These are phyloP conservation scores for Pissodes strobi DNA, from an alignment of 1,140 invertebrate species.

Conservation along the genomic window DNA sequence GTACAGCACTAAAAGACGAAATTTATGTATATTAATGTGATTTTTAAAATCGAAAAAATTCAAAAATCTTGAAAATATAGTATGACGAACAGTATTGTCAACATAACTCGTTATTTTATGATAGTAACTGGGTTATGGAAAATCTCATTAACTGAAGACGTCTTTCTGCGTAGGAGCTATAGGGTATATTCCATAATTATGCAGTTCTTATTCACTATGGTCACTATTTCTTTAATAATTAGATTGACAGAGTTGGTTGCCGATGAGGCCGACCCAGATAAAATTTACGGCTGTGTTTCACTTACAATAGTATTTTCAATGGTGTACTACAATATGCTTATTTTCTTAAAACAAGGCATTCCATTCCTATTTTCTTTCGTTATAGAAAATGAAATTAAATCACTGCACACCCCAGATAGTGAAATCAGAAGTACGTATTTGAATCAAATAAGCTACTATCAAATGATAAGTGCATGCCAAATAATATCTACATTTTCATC, in stretches of 20 bases:
- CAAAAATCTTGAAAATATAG: too few relatives aligned
- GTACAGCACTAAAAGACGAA: too few relatives aligned
- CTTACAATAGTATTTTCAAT: not conserved
- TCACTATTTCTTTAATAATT: not conserved
- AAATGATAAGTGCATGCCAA: not conserved
- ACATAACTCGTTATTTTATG: too few relatives aligned
- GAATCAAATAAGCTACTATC: not conserved
- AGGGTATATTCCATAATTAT: not conserved
- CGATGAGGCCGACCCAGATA: not conserved
- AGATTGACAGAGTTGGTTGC: not conserved
- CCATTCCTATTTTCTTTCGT: not conserved
- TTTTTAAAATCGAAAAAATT: too few relatives aligned
- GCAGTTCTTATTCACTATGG: not conserved
- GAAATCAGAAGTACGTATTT: not conserved
- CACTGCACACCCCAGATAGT: not conserved
- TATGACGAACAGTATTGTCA: too few relatives aligned
- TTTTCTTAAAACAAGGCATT: conserved; percentile 10
- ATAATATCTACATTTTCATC: not conserved
- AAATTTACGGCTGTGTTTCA: not conserved
- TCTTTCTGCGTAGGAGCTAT: not conserved
- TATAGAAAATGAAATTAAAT: not conserved
- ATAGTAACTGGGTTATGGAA: conserved; percentile 5
- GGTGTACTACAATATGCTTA: conserved; percentile 8
- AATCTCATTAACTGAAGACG: not conserved
- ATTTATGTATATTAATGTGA: too few relatives aligned